Percentiles rank a stretch among this genome's conserved stretches.
Conservation (phyloP, 2,888 invertebrate species). For the Erebia epiphron region DNA sequence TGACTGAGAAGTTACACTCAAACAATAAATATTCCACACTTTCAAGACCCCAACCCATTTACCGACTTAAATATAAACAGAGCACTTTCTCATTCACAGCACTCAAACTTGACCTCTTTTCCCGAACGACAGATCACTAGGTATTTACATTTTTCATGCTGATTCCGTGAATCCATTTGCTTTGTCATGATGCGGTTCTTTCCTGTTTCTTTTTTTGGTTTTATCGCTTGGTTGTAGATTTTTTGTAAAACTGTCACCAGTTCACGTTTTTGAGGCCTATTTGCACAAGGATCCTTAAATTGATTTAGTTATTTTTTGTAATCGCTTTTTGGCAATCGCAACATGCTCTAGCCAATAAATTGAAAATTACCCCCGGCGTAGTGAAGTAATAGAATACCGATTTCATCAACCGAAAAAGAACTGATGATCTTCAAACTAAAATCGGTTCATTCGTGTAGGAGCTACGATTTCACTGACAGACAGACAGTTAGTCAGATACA, state of each 20-base stretch:
- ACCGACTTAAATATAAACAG: conserved; percentile 15
- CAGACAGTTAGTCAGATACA: too few species aligned
- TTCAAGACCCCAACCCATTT: conserved; percentile 7
- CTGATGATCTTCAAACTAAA: too few species aligned
- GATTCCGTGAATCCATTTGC: conserved; percentile 49
- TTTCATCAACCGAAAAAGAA: too few species aligned
- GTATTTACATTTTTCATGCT: conserved; percentile 55
- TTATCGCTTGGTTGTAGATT: conserved; percentile 12
- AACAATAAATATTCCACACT: neutral
- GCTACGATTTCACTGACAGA: too few species aligned
- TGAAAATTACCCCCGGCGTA: too few species aligned
- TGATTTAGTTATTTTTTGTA: too few species aligned
- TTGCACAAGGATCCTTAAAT: too few species aligned
- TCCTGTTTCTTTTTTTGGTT: conserved; percentile 13
- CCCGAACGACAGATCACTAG: conserved; percentile 34
- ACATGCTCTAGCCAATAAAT: too few species aligned
- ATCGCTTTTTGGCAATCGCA: too few species aligned
- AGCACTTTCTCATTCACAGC: conserved; percentile 8
- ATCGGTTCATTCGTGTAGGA: too few species aligned
- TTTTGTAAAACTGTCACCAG: conserved; percentile 5
- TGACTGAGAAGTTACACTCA: neutral
- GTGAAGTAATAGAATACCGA: too few species aligned
- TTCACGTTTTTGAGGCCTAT: neutral
- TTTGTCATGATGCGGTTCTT: conserved; percentile 43
- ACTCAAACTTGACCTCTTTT: conserved; percentile 19